These are phyloP conservation scores for Campylomormyrus numenius DNA, from an alignment of 2,113 vertebrate genomes.

Conservation along the genomic window DNA sequence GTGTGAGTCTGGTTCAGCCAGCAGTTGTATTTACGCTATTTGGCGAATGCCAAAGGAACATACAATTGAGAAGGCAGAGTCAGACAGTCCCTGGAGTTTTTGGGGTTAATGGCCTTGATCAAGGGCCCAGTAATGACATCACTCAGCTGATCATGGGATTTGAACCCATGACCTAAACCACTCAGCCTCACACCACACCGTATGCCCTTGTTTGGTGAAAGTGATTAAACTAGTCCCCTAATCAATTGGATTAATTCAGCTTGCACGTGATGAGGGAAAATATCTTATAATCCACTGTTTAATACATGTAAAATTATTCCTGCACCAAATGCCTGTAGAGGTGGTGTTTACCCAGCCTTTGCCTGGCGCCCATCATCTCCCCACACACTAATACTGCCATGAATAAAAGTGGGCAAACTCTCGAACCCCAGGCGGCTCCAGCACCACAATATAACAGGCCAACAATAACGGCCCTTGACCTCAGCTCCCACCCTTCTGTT, in stretches of 20 bases:
- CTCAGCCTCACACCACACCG: background rate
- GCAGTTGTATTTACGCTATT: background rate
- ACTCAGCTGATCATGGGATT: background rate
- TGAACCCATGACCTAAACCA: background rate
- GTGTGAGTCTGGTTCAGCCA: background rate
- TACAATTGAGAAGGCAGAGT: background rate
- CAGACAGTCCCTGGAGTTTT: background rate
- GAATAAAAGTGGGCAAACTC: background rate
- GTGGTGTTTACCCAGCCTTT: background rate
- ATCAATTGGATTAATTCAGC: background rate
- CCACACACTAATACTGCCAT: background rate
- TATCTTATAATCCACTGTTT: background rate
- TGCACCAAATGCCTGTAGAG: background rate
- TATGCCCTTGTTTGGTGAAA: background rate
- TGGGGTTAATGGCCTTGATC: background rate
- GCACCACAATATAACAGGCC: slow-evolving; percentile 44
- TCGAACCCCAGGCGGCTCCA: slow-evolving; percentile 20
- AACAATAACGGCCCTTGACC: slow-evolving; percentile 48
- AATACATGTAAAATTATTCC: background rate
- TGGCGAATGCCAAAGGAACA: background rate
- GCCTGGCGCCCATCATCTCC: background rate
- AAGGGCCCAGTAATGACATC: background rate
- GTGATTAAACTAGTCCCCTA: background rate
- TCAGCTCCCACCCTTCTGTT: slow-evolving; percentile 55
- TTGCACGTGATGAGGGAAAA: background rate